Evolutionary conservation across 1,140 invertebrate genomes (phyloP), one percentile per base, ranked within the genome.

Genomic region (Radopholus similis): DNA sequence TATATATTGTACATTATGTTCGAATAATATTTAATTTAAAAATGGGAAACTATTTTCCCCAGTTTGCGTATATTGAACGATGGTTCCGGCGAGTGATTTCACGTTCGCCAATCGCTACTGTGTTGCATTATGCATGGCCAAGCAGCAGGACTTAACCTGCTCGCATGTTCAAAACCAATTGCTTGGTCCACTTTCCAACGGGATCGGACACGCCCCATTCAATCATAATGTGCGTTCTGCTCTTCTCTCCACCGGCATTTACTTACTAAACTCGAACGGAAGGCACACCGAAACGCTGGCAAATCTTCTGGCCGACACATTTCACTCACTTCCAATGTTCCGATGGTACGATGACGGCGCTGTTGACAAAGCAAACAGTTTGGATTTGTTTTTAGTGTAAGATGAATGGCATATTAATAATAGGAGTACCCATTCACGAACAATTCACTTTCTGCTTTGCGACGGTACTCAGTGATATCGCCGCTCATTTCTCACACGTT

Each of bases 371-470:
- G 59, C 55, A n/a, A 78, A 83, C 40, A 73, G 72, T 79, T 37
- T 13, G 68, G 57, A 54, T 44, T 68, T 67, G 18, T 66, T 32
- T 13, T 37, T 57, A 75, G 30, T 18, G 38, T 34, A 21, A 38
- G 18, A 11, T 58, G 28, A 70, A 59, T 51, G 40, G 15, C 5
- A 2, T 42, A 30, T 63, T 51, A 30, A 11, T 9, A 56, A 32
- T 47, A 82, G 80, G 67, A 67, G 67, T 82, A n/a, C 70, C 81
- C 9, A 80, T 80, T 35, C 76, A 82, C 55, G 81, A 82, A 64
- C 73, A 77, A 49, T 82, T 82, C 47, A 64, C 70, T 4, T 82
- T 82, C 47, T 78, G 78, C 42, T 80, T 83, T 47, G 82, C 80
- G 51, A 82, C 80, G 6, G 63, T 69, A 18, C 65, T 82, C 1